These are phyloP conservation scores for Amphiprion percula DNA, from an alignment of 2,113 vertebrate species.

Conservation along the genomic window DNA sequence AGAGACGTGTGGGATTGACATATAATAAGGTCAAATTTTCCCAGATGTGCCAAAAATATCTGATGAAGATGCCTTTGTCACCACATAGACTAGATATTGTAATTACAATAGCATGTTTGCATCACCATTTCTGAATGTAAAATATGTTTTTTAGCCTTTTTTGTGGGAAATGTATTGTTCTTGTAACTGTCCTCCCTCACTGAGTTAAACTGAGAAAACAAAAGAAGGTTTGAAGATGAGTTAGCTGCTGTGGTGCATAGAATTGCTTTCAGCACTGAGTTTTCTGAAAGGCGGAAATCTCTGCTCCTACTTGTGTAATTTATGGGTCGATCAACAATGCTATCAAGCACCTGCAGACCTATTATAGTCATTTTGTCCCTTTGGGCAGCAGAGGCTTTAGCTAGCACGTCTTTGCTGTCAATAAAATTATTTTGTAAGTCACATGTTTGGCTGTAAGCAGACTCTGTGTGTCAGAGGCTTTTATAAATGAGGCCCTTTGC, in stretches of 20 bases:
- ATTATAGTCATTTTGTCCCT: constrained; percentile 42
- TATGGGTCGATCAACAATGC: constrained; percentile 46
- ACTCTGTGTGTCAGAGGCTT: constrained; percentile 37
- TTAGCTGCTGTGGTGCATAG: constrained; percentile 3
- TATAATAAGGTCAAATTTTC: constrained; percentile 22
- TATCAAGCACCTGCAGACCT: constrained; percentile 46
- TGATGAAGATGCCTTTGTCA: not conserved
- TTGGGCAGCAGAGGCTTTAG: constrained; percentile 28
- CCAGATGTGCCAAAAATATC: constrained; percentile 4
- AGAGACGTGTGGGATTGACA: constrained; percentile 23
- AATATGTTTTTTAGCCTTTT: not conserved
- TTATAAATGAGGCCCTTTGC: constrained; percentile 46
- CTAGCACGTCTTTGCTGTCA: constrained; percentile 38
- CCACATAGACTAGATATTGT: not conserved
- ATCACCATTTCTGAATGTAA: not conserved
- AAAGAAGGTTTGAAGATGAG: not conserved
- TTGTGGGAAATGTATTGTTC: constrained; percentile 5
- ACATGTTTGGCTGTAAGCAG: constrained; percentile 41
- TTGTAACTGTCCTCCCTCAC: not conserved
- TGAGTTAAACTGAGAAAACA: constrained; percentile 4
- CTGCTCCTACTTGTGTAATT: constrained; percentile 32
- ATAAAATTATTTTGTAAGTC: constrained; percentile 46
- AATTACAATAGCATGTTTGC: not conserved
- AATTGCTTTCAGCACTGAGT: constrained; percentile 26
- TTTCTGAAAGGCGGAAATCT: constrained; percentile 34